These are phyloP conservation scores for Choloepus hoffmanni DNA, from an alignment of 2,113 vertebrate species.

Conservation along the genomic window DNA sequence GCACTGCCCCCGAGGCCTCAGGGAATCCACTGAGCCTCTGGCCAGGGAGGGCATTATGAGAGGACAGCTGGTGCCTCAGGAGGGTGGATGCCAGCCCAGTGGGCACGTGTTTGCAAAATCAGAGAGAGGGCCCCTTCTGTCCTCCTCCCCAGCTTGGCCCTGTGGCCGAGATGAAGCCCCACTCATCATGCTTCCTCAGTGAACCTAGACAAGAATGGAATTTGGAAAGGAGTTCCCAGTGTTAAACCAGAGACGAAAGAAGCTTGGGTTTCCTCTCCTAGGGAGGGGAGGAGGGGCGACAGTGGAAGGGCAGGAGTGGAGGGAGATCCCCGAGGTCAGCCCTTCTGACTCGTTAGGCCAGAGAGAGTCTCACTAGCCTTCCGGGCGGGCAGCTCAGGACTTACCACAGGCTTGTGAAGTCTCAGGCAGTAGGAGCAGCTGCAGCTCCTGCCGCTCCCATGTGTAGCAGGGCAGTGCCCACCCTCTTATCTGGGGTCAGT, in stretches of 20 bases:
- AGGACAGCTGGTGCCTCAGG: neutral
- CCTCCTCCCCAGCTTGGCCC: neutral
- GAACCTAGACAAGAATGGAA: neutral
- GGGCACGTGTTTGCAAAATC: neutral
- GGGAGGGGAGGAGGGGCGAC: neutral
- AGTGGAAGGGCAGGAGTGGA: neutral
- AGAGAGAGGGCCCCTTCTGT: neutral
- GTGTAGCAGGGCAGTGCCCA: neutral
- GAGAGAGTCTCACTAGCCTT: accelerated
- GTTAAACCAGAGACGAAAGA: neutral
- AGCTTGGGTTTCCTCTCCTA: neutral
- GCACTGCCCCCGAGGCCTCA: accelerated
- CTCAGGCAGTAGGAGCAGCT: neutral
- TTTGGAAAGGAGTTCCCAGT: neutral
- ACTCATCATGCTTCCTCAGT: neutral
- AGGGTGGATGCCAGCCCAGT: neutral
- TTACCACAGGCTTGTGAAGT: neutral
- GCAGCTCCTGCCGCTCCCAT: neutral
- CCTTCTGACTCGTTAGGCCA: neutral
- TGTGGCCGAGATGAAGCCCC: neutral
- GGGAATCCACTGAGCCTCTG: neutral
- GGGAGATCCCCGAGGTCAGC: neutral
- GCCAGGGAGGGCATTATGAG: neutral
- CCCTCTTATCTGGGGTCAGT: neutral
- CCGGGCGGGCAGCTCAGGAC: accelerated